phyloP scores from a whole-genome alignment of 1,140 invertebrate species.

The Aradophagus sp. region DNA sequence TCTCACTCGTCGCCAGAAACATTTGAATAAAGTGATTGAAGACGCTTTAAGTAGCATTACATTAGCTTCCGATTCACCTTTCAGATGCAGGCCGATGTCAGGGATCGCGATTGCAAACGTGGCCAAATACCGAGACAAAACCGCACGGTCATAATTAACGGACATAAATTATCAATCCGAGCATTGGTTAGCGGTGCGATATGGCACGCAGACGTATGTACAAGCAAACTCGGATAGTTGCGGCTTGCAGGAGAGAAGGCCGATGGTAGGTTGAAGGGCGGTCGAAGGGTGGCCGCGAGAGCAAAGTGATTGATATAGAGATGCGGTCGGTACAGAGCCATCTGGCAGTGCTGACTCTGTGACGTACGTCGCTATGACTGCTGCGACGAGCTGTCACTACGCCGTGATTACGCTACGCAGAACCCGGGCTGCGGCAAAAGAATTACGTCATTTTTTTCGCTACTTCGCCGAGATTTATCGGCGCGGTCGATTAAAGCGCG shows the following conservation, averaged over 20 bases:
- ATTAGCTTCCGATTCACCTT: slow-evolving; percentile 50
- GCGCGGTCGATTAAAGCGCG: slow-evolving; percentile 46
- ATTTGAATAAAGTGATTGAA: slow-evolving; percentile 23
- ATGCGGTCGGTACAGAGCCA: slow-evolving; percentile 69
- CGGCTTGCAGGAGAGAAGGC: slow-evolving; percentile 53
- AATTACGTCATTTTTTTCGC: slow-evolving; percentile 54
- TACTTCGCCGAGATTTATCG: slow-evolving; percentile 49
- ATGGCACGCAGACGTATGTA: slow-evolving; percentile 60
- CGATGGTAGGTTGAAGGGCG: slow-evolving; percentile 62
- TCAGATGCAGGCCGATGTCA: slow-evolving; percentile 51
- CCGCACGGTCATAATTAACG: slow-evolving; percentile 73
- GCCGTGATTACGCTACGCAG: slow-evolving; percentile 55
- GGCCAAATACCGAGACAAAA: slow-evolving; percentile 60
- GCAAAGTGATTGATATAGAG: slow-evolving; percentile 75
- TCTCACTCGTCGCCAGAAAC: too few relatives aligned
- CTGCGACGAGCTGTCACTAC: slow-evolving; percentile 66
- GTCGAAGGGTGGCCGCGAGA: slow-evolving; percentile 64
- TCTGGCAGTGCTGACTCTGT: slow-evolving; percentile 73
- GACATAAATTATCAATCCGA: slow-evolving; percentile 75
- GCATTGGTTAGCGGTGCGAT: slow-evolving; percentile 69
- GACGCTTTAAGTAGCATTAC: slow-evolving; percentile 38
- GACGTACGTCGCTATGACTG: slow-evolving; percentile 71
- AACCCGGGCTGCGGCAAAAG: slow-evolving; percentile 42
- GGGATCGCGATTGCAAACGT: slow-evolving; percentile 56
- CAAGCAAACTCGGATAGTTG: slow-evolving; percentile 57